These are phyloP conservation scores for Tyrannus savana DNA, from an alignment of 2,113 vertebrate genomes.

Conservation along the genomic window DNA sequence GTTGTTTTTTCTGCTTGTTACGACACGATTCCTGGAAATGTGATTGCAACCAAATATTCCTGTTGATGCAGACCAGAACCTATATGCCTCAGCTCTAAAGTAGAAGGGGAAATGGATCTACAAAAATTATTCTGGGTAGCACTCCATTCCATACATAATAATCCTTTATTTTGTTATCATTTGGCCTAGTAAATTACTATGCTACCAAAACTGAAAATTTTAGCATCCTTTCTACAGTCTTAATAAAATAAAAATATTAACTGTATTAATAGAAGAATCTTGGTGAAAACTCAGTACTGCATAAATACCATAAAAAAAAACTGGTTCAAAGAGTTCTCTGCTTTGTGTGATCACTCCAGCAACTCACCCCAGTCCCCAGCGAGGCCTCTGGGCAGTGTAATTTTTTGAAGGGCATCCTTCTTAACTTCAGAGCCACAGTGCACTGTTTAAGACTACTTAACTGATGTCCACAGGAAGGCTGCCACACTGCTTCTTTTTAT, in stretches of 20 bases:
- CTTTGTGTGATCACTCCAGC: background rate
- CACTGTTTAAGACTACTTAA: background rate
- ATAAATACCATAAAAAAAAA: background rate
- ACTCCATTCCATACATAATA: background rate
- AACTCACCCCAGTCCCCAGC: background rate
- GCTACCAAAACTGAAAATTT: background rate
- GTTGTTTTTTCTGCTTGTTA: background rate
- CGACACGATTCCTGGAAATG: background rate
- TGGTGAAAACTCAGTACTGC: background rate
- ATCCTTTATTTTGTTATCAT: background rate
- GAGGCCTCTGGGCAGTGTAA: background rate
- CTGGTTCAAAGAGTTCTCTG: background rate
- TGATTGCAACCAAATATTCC: background rate
- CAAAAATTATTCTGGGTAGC: background rate
- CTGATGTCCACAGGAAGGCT: background rate
- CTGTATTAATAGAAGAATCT: background rate
- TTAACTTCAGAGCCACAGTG: background rate
- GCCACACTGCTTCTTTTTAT: background rate
- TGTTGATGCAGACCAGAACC: background rate
- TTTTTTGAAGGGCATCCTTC: background rate
- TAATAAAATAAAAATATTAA: too few species aligned
- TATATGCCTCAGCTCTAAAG: background rate
- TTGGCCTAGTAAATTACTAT: background rate
- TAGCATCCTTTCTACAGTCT: background rate
- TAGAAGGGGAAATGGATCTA: background rate